A percentile compares a stretch with the other conserved stretches of the same genome.
These are phyloP conservation scores for Isaurus tuberculatus DNA, from an alignment of 92 coral and sea anemone species.

Conservation along the genomic window DNA sequence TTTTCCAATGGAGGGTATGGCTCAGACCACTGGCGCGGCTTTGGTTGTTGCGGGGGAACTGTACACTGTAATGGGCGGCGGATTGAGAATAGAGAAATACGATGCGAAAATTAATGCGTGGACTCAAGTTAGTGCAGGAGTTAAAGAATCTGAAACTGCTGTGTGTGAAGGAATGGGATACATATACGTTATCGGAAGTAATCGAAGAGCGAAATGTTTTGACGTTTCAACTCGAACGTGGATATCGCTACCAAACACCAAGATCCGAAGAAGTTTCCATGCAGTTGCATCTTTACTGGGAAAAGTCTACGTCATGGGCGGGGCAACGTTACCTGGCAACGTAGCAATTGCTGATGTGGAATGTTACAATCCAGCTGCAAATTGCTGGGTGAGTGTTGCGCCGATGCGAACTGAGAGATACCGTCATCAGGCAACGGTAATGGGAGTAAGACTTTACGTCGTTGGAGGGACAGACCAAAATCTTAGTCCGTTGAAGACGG, in stretches of 20 bases:
- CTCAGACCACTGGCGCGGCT: conserved; percentile 73
- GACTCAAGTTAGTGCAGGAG: conserved; percentile 77
- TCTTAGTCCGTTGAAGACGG: conserved; percentile 59
- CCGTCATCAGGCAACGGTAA: conserved; percentile 68
- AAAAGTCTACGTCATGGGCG: conserved; percentile 78
- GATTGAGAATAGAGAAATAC: conserved; percentile 73
- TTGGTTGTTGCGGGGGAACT: conserved; percentile 66
- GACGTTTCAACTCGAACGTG: conserved; percentile 65
- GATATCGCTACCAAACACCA: conserved; percentile 74
- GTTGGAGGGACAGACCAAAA: conserved; percentile 73
- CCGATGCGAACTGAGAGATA: conserved; percentile 73
- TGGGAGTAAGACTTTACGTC: conserved; percentile 61
- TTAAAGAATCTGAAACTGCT: conserved; percentile 68
- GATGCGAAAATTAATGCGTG: conserved; percentile 72
- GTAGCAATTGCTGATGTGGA: conserved; percentile 71
- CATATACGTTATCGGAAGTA: conserved; percentile 80
- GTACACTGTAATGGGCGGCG: conserved; percentile 83
- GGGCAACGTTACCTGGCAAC: conserved; percentile 81
- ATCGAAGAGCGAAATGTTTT: conserved; percentile 77
- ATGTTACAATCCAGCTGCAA: conserved; percentile 72
- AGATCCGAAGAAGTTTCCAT: conserved; percentile 80
- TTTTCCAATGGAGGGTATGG: conserved; percentile 65
- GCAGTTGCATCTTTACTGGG: conserved; percentile 66
- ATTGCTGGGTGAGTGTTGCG: conserved; percentile 70
- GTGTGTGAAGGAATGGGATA: conserved; percentile 75